Percentiles rank a stretch among this genome's conserved stretches.
phyloP scores from a whole-genome alignment of 1,140 invertebrate genomes.

The Ylistrum balloti region DNA sequence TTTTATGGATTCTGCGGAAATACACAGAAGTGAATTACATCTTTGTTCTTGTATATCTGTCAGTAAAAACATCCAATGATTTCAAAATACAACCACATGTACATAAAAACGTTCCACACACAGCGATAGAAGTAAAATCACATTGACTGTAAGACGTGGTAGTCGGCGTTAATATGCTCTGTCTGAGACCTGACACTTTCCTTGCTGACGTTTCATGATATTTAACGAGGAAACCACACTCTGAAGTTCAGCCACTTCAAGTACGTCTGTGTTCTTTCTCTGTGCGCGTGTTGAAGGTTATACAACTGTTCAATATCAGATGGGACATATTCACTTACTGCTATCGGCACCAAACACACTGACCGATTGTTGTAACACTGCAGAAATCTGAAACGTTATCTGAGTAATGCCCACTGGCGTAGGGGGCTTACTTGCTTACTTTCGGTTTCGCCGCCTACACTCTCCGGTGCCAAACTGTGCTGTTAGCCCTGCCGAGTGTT shows the following conservation, averaged over 20 bases:
- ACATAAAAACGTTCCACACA: background rate
- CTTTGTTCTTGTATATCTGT: too few relatives aligned
- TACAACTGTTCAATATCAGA: slow-evolving; percentile 11
- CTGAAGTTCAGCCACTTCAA: background rate
- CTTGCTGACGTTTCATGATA: background rate
- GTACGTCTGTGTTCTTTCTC: background rate
- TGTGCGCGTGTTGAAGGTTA: background rate
- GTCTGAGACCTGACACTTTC: background rate
- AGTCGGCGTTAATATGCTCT: background rate
- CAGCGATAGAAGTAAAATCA: background rate
- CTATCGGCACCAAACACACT: background rate
- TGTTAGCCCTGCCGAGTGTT: slow-evolving; percentile 1
- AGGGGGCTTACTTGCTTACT: slow-evolving; percentile 22
- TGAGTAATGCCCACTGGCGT: background rate
- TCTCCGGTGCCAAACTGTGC: background rate
- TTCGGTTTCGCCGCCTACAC: slow-evolving; percentile 31
- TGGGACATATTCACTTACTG: background rate
- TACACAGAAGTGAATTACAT: too few relatives aligned
- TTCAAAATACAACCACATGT: too few relatives aligned
- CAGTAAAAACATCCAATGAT: too few relatives aligned
- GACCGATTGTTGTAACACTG: background rate
- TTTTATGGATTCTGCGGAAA: background rate
- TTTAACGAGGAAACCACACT: background rate
- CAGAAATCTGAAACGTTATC: background rate
- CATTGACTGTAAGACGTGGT: background rate